Evolutionary conservation across 2,888 invertebrate genomes (phyloP).

Genomic region (Plagiodera versicolora): DNA sequence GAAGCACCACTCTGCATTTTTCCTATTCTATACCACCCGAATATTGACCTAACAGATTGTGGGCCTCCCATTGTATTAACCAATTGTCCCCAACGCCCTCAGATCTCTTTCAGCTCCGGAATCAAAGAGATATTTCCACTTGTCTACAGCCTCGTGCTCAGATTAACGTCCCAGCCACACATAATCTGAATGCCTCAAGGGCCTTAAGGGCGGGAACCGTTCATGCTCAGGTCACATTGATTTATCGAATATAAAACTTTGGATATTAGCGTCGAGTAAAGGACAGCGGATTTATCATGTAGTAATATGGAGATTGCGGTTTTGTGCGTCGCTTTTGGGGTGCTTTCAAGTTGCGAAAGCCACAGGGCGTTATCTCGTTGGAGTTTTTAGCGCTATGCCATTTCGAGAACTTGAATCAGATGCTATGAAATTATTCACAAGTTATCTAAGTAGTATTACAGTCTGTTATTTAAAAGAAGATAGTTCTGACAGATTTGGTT

Average conservation of each 20-base stretch:
- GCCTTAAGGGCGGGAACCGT: constrained; percentile 12
- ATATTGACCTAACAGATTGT: not conserved
- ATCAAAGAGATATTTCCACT: constrained; percentile 20
- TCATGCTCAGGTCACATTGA: constrained; percentile 20
- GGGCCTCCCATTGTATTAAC: not conserved
- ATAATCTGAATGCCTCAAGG: constrained; percentile 17
- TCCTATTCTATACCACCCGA: not conserved
- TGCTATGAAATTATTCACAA: too few relatives aligned
- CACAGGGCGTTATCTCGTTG: not conserved
- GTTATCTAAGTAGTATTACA: too few relatives aligned
- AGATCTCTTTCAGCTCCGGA: not conserved
- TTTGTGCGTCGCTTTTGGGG: not conserved
- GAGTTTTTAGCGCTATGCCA: too few relatives aligned
- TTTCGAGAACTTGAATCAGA: too few relatives aligned
- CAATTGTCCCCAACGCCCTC: not conserved
- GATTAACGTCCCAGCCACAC: constrained; percentile 17
- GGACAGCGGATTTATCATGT: not conserved
- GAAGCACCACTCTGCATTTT: not conserved
- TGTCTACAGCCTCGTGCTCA: constrained; percentile 13
- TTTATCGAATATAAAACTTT: constrained; percentile 21
- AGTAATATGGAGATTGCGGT: not conserved
- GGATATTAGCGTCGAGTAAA: constrained; percentile 17
- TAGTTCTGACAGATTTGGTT: too few relatives aligned
- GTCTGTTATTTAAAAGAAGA: too few relatives aligned
- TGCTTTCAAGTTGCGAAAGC: not conserved